phyloP scores from a whole-genome alignment of 1,140 invertebrate species.

The Drosophila kurseongensis region DNA sequence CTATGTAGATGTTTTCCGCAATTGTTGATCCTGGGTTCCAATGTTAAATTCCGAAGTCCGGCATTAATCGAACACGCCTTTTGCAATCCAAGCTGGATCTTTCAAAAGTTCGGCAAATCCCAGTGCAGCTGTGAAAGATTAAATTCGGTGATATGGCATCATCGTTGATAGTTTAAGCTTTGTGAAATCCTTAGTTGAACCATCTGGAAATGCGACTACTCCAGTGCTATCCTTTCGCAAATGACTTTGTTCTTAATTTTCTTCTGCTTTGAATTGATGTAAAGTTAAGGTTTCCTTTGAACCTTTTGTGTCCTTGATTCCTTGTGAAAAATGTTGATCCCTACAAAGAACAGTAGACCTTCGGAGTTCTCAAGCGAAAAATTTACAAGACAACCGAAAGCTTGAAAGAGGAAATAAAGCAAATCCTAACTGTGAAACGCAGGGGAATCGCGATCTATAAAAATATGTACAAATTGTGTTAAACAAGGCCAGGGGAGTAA shows the following conservation, averaged over 20 bases:
- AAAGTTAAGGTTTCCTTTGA: neutral
- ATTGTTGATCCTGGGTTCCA: neutral
- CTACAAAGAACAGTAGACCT: constrained; percentile 1
- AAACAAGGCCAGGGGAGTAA: neutral
- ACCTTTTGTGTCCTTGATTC: neutral
- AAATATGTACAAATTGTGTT: constrained; percentile 27
- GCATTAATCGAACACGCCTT: too few species aligned
- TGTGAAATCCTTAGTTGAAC: neutral
- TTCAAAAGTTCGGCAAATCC: neutral
- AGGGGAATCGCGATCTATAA: constrained; percentile 24
- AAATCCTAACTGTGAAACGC: constrained; percentile 15
- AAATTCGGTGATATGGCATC: neutral
- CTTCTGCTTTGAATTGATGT: neutral
- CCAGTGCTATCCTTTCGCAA: neutral
- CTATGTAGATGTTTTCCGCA: neutral
- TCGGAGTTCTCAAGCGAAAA: constrained; percentile 10
- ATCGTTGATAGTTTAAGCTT: neutral
- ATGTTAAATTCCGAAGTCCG: neutral
- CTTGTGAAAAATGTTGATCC: neutral
- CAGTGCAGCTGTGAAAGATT: neutral
- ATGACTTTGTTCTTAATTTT: neutral
- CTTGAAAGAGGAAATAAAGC: neutral
- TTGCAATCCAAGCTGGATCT: neutral
- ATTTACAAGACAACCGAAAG: neutral
- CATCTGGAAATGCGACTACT: neutral